These are phyloP conservation scores for Sebastes taczanowskii DNA, from an alignment of 2,797 vertebrate species.

Conservation along the genomic window DNA sequence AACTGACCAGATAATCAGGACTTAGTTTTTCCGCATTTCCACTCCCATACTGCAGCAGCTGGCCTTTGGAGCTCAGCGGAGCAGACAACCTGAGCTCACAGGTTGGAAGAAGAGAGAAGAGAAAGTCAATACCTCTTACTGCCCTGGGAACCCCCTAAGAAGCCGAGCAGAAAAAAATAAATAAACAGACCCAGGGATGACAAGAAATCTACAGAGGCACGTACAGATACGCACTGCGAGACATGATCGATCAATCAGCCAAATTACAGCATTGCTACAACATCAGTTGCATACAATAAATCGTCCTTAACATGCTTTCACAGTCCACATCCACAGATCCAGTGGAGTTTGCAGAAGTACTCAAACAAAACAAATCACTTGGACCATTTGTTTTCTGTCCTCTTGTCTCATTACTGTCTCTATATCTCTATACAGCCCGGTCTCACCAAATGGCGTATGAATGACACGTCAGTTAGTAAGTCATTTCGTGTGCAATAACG, in stretches of 20 bases:
- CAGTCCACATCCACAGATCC: background rate
- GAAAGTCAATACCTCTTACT: conserved; percentile 56
- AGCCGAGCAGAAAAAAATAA: conserved; percentile 11
- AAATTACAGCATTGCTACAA: background rate
- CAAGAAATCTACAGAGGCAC: conserved; percentile 1
- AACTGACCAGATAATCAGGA: conserved; percentile 65
- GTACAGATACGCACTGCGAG: background rate
- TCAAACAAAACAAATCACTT: background rate
- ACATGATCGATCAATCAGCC: background rate
- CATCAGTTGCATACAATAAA: background rate
- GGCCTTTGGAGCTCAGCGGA: conserved; percentile 58
- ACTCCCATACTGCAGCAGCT: conserved; percentile 12
- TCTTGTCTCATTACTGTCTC: background rate
- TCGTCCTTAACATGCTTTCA: background rate
- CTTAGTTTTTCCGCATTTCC: conserved; percentile 38
- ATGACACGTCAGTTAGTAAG: background rate
- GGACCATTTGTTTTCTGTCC: background rate
- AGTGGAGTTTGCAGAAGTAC: background rate
- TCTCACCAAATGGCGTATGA: background rate
- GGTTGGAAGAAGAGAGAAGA: conserved; percentile 40
- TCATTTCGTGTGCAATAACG: background rate
- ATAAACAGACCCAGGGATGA: conserved; percentile 1
- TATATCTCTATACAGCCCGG: background rate
- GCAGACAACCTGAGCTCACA: conserved; percentile 55
- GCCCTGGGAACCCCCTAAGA: conserved; percentile 31